Evolutionary conservation across 2,888 invertebrate genomes (phyloP), one percentile per base, ranked within the genome.

Genomic region (Ophion obscuratus): DNA sequence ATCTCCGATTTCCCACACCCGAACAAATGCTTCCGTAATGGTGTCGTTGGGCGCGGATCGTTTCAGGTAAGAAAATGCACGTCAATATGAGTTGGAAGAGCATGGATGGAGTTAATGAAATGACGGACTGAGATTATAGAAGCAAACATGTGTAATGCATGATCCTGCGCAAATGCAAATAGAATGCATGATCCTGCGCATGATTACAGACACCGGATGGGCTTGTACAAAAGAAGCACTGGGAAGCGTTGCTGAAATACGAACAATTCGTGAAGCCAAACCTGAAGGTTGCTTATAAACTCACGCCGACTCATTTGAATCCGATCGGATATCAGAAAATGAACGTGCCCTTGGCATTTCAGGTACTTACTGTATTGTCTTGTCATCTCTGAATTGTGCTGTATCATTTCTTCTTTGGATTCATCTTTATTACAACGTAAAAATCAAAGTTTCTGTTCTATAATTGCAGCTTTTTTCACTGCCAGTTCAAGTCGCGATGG

Each of bases 1-100:
- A 62, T 86, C 14, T 90, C 88, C 5, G 90, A 90, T 77, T 91
- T 91, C 77, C 87, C 89, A 90, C 77, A 66, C 36, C 36, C 90
- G 2, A 57, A 89, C 3, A 91, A 91, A 86, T 87, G 83, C 73
- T 91, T 9, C 75, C 89, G 66, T 89, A 88, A 31, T 20, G 67
- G 24, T 77, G 36, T 36, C 36, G 36, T 36, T 36, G 36, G 5
- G 36, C 36, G 36, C 5, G 36, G 36, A 36, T 36, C 36, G 36
- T 36, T 4, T 36, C 36, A 36, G 36, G 5, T 36, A 36, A 36
- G 6, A 36, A 36, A 36, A 36, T 36, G 36, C 36, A 36, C 36
- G 36, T 36, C 36, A 1, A 36, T 36, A 5, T 36, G 36, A 36
- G 5, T 62, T 4, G 27, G 11, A 62, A 62, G 11, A 62, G 62